Base-by-base conservation (phyloP, 2,797 vertebrate species). In the Selene dorsalis region DNA sequence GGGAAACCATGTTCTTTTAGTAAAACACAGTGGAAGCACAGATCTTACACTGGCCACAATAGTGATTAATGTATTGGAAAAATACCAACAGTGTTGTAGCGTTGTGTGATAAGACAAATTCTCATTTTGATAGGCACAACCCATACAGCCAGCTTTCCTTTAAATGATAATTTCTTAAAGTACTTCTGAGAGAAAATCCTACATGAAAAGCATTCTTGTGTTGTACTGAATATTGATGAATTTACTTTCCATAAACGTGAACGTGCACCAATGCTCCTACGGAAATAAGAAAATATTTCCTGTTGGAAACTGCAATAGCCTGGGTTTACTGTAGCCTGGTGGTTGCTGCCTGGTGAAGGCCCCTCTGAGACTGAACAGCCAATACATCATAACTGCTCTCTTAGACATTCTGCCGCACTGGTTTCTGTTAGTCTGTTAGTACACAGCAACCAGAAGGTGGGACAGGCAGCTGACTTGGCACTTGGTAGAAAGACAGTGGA, bases 381-480 rank as follows among this genome's bases (percentile, higher is more conserved):
- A 65, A 79, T 45, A 50, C 13, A 47, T 63, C 47, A 38, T 6
- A 47, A 47, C 64, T 32, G 35, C 50, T 59, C 68, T 67, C 53
- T 56, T 58, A 53, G 59, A 75, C 57, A 83, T 66, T 67, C 38
- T 74, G 52, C 68, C n/a, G 55, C 60, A 77, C 77, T 75, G 47
- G 52, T 81, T 65, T 71, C 45, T 69, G 55, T 73, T 78, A 86
- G 87, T 71, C 45, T 69, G 55, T 73, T 78, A 86, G 87, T 81
- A 82, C 59, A 73, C 69, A 77, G 58, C 11, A 50, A 81, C 26
- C 60, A 80, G 52, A 73, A 75, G 72, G 68, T 78, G 75, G 52
- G 67, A 82, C 64, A 59, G 58, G 64, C 75, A 84, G 86, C 80
- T 80, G 83, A 86, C 72, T 86, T 87, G 76, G 77, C 84, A 91